Evolutionary conservation across 2,797 vertebrate genomes (phyloP).

Genomic region (Gambelia wislizenii): DNA sequence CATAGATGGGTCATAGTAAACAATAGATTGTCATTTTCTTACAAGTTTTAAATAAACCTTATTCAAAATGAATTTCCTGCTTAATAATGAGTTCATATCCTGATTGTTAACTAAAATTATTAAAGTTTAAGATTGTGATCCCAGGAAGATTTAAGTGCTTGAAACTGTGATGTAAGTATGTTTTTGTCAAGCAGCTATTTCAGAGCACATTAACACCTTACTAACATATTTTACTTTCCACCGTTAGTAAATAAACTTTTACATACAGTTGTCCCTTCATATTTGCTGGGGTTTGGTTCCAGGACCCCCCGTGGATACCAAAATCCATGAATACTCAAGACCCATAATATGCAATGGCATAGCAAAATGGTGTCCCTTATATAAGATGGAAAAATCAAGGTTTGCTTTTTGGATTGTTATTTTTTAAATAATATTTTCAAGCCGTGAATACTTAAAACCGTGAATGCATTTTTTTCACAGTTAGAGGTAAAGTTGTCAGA

Average conservation of each 20-base stretch:
- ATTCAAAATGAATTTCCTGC: slow-evolving; percentile 33
- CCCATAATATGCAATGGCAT: too few species aligned
- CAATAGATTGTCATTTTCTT: slow-evolving; percentile 21
- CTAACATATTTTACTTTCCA: slow-evolving; percentile 3
- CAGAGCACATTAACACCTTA: neutral
- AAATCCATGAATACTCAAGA: too few species aligned
- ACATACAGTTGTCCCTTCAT: too few species aligned
- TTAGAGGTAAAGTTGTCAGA: neutral
- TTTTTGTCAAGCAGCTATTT: slow-evolving; percentile 9
- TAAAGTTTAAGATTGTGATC: neutral
- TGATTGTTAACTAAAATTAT: slow-evolving; percentile 15
- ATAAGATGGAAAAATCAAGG: too few species aligned
- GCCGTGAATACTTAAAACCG: too few species aligned
- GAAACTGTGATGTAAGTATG: neutral
- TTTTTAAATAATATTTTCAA: too few species aligned
- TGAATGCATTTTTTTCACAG: neutral
- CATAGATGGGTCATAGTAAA: slow-evolving; percentile 35
- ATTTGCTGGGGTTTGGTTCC: too few species aligned
- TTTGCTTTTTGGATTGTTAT: too few species aligned
- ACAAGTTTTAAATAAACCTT: neutral
- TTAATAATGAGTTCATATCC: neutral
- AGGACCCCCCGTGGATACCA: too few species aligned
- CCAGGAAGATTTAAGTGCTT: neutral
- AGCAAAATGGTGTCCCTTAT: too few species aligned
- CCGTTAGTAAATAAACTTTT: neutral